Evolutionary conservation across 2,797 vertebrate genomes (phyloP), one percentile per base, ranked within the genome.

Genomic region (Cirrhinus molitorella): DNA sequence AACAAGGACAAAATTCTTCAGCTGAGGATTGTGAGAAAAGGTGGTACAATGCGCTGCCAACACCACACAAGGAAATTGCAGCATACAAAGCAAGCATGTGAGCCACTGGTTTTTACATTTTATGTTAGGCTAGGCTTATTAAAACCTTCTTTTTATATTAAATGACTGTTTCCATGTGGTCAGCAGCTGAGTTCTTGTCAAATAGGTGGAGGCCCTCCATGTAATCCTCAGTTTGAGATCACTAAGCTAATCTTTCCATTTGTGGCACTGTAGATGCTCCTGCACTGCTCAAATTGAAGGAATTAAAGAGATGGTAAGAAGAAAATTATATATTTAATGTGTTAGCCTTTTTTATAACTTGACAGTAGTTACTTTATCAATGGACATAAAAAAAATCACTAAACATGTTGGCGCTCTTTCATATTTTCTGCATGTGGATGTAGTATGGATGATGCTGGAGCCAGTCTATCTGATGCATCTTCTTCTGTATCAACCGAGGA

Each of bases 351-450:
- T 65, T 65, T 31, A 10, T 65, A 65, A 65, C 1, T 0, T 34
- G 8, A 37, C 17, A 65, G 1, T 65, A 17, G 8, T 34, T 34
- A 34, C 8, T 49, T 71, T 11, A 71, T 28, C n/a, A 49, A 71
- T 71, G 43, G 25, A 72, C 45, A 31, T 71, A 23, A 5, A 2
- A 19, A 34, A 28, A 31, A 12, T 73, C 2, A 49, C 47, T 49
- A 71, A 71, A 71, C 68, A 73, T 73, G 47, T 73, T 73, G 53
- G 47, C 45, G 31, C 9, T 72, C 8, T 73, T 21, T 14, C n/a
- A 4, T n/a, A 73, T 55, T 55, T 73, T 55, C 49, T 74, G 19
- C 28, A 37, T 73, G 71, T 73, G 28, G 37, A 37, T 73, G 11
- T 34, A 53, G 28, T 73, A 23, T n/a, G 17, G 49, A 34, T 34